Evolutionary conservation across 2,888 invertebrate species (phyloP).

Genomic region (Charanyca ferruginea): DNA sequence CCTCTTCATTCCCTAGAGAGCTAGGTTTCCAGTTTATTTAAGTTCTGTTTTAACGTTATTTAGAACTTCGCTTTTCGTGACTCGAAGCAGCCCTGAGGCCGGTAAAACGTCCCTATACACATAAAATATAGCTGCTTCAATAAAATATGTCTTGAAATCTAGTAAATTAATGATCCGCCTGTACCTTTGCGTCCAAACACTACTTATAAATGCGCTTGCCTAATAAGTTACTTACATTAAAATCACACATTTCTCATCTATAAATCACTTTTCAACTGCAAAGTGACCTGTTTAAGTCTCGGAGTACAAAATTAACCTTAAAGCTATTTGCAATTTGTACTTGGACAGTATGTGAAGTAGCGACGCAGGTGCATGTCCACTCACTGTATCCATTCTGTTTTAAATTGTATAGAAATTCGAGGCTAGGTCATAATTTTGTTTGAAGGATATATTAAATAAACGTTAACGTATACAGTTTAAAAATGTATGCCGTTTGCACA

Average conservation of each 20-base stretch:
- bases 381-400: constrained; percentile 49
- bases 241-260: constrained; percentile 28
- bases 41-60: no score
- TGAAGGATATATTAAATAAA: constrained; percentile 1
- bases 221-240: constrained; percentile 4
- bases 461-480: not conserved
- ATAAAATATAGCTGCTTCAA: constrained; percentile 5
- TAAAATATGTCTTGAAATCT: constrained; percentile 1
- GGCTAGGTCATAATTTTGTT: constrained; percentile 36
- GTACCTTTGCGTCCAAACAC: not conserved
- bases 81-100: not conserved
- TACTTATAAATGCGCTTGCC: constrained; percentile 11
- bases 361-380: constrained; percentile 53
- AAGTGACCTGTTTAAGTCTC: constrained; percentile 33
- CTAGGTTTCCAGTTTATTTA: no score
- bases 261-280: constrained; percentile 15
- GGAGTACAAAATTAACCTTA: constrained; percentile 53
- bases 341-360: constrained; percentile 15
- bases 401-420: constrained; percentile 45
- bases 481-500: constrained; percentile 4
- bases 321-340: constrained; percentile 30
- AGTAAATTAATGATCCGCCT: not conserved
- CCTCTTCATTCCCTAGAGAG: not conserved
- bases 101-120: not conserved
- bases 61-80: not conserved